Evolutionary conservation across 2,888 invertebrate genomes (phyloP).

Genomic region (Stramonita haemastoma): DNA sequence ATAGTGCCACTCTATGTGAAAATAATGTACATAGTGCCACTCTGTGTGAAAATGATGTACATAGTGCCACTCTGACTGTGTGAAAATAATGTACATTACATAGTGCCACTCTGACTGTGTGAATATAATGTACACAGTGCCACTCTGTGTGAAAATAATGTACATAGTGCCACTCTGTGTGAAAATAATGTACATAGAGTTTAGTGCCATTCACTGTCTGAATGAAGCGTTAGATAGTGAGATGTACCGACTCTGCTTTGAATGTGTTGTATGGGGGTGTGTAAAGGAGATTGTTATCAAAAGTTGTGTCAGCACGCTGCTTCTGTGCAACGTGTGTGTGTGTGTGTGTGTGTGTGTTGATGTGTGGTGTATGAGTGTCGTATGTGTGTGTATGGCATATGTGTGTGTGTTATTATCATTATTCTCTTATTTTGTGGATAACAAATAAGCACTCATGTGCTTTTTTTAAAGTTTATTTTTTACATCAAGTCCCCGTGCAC

Average conservation of each 20-base stretch:
- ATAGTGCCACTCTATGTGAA: not conserved
- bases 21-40: not conserved
- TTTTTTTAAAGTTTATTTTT: too few relatives aligned
- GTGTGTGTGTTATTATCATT: too few relatives aligned
- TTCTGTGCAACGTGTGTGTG: too few relatives aligned
- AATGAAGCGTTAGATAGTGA: not conserved
- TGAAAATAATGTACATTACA: not conserved
- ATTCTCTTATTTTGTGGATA: too few relatives aligned
- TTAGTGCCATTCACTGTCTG: not conserved
- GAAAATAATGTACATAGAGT: not conserved
- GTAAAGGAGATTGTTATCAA: too few relatives aligned
- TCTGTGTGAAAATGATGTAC: not conserved
- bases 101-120: not conserved
- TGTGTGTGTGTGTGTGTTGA: too few relatives aligned
- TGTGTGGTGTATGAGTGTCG: too few relatives aligned
- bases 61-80: not conserved
- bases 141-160: not conserved
- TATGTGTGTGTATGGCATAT: too few relatives aligned
- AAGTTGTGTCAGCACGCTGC: too few relatives aligned
- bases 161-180: not conserved
- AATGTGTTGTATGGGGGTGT: not conserved
- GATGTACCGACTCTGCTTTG: not conserved
- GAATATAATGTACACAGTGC: not conserved
- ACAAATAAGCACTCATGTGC: too few relatives aligned
- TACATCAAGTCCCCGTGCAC: too few relatives aligned